Evolutionary conservation across 1,140 invertebrate genomes (phyloP).

Genomic region (Drosophila ogumai): DNA sequence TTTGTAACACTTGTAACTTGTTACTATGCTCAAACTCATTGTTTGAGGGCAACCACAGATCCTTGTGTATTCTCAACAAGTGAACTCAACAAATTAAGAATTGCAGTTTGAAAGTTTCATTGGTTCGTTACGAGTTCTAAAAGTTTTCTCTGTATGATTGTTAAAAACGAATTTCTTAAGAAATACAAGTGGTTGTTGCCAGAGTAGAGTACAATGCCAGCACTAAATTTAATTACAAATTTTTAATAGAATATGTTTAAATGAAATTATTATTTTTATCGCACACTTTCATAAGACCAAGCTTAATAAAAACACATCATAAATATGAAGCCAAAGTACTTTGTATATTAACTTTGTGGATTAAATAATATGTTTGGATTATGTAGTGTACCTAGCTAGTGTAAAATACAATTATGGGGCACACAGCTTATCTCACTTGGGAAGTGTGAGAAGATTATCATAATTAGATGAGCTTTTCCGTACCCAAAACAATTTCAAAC

Average conservation of each 20-base stretch:
- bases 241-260: no score
- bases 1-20: conserved; percentile 2
- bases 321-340: no score
- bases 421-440: neutral
- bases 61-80: neutral
- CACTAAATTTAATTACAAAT: neutral
- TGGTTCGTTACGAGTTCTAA: neutral
- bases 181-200: neutral
- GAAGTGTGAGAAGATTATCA: conserved; percentile 8
- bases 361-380: neutral
- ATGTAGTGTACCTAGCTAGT: neutral
- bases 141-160: neutral
- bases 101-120: conserved; percentile 20
- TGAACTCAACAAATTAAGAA: conserved; percentile 10
- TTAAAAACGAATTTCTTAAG: neutral
- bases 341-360: no score
- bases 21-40: neutral
- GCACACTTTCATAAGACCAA: no score
- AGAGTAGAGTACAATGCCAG: neutral
- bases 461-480: conserved; percentile 33
- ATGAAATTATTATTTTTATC: no score
- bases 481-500: conserved; percentile 17
- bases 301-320: no score
- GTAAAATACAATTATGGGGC: conserved; percentile 6
- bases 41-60: neutral